phyloP scores from a whole-genome alignment of 2,888 invertebrate genomes.

The Hirtodrosophila histrioides region DNA sequence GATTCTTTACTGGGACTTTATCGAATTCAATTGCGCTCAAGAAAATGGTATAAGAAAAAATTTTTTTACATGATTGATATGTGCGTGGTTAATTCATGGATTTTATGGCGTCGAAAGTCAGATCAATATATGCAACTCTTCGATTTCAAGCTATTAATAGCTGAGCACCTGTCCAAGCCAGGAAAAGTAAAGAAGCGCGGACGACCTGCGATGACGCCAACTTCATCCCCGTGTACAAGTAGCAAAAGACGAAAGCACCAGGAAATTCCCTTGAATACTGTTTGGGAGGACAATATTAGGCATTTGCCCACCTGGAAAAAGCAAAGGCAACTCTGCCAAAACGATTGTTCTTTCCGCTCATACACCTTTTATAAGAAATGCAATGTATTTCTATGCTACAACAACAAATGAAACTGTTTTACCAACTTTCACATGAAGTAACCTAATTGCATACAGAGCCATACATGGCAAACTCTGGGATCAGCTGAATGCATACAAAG shows the following conservation, averaged over 20 bases:
- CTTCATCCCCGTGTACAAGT: constrained; percentile 29
- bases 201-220: constrained; percentile 23
- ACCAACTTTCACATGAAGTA: constrained; percentile 15
- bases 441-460: constrained; percentile 11
- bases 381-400: constrained; percentile 34
- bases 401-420: constrained; percentile 39
- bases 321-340: constrained; percentile 31
- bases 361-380: constrained; percentile 32
- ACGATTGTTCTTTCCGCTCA: constrained; percentile 23
- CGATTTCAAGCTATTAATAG: constrained; percentile 31
- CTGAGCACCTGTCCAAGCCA: constrained; percentile 30
- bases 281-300: too few species aligned
- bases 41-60: too few species aligned
- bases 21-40: constrained; percentile 27
- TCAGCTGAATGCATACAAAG: too few species aligned
- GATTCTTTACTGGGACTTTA: constrained; percentile 28
- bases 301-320: too few species aligned
- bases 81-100: too few species aligned
- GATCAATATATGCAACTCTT: constrained; percentile 27
- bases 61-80: too few species aligned
- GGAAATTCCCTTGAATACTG: constrained; percentile 25
- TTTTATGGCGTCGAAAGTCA: constrained; percentile 24
- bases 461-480: constrained; percentile 28
- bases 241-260: constrained; percentile 17
- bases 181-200: constrained; percentile 23